A percentile compares a stretch with the other conserved stretches of the same genome.
These are phyloP conservation scores for Odontesthes bonariensis DNA, from an alignment of 2,113 vertebrate genomes.

Conservation along the genomic window DNA sequence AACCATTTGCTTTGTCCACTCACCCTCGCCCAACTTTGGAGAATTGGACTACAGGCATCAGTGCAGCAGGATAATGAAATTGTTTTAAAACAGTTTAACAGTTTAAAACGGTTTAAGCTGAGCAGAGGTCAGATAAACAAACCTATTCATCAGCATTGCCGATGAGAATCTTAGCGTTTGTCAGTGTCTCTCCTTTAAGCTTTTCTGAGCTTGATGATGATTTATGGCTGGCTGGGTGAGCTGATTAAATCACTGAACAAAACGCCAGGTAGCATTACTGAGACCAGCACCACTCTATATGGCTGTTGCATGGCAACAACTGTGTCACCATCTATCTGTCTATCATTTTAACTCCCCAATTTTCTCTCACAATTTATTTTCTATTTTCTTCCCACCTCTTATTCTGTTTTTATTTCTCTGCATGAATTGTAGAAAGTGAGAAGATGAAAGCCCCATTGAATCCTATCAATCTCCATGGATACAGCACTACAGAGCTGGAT, in stretches of 20 bases:
- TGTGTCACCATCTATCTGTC: slow-evolving; percentile 36
- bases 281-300: slow-evolving; percentile 65
- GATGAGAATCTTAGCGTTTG: slow-evolving; percentile 37
- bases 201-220: slow-evolving; percentile 73
- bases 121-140: slow-evolving; percentile 37
- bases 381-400: neutral
- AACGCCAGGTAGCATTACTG: slow-evolving; percentile 74
- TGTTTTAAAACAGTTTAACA: neutral
- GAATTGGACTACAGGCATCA: neutral
- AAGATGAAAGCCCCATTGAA: neutral
- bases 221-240: slow-evolving; percentile 70
- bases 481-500: slow-evolving; percentile 8
- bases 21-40: no score
- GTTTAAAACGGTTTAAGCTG: slow-evolving; percentile 7
- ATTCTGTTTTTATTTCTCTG: slow-evolving; percentile 6
- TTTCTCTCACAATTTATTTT: slow-evolving; percentile 22
- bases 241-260: slow-evolving; percentile 77
- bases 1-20: neutral
- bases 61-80: slow-evolving; percentile 1
- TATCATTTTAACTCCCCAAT: slow-evolving; percentile 43
- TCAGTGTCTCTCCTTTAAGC: slow-evolving; percentile 53
- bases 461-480: slow-evolving; percentile 52
- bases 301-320: slow-evolving; percentile 72
- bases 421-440: neutral
- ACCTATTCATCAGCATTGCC: slow-evolving; percentile 20